Evolutionary conservation across 92 coral and sea anemone genomes (phyloP).

Genomic region (Bergia sp.): DNA sequence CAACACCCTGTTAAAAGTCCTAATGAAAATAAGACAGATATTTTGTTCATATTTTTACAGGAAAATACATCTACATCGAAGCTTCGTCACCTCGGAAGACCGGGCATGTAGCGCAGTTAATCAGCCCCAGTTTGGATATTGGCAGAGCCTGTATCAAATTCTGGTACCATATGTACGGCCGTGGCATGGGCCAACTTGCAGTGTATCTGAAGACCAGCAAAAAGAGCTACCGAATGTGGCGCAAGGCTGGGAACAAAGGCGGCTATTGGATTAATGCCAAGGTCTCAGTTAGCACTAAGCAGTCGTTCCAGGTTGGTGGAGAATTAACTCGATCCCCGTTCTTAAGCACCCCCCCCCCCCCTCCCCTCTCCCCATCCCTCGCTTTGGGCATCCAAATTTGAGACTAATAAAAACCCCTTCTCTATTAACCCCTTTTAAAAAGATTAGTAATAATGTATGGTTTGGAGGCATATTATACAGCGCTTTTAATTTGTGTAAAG

Average conservation of each 20-base stretch:
- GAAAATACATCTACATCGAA: constrained; percentile 36
- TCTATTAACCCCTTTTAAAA: no score
- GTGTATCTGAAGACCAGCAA: constrained; percentile 30
- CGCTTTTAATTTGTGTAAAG: no score
- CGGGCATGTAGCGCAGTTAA: constrained; percentile 13
- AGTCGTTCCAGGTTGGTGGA: constrained; percentile 15
- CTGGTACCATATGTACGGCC: constrained; percentile 32
- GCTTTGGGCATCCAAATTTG: no score
- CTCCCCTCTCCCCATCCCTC: no score
- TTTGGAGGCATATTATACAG: no score
- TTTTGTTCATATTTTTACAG: not conserved
- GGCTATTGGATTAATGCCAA: constrained; percentile 14
- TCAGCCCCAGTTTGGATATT: constrained; percentile 4
- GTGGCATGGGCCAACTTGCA: constrained; percentile 7
- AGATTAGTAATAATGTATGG: no score
- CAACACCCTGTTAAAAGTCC: no score
- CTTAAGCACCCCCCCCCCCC: not conserved
- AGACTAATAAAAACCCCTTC: no score
- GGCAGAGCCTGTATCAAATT: constrained; percentile 15
- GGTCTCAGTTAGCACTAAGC: constrained; percentile 33
- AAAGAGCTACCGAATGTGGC: constrained; percentile 30
- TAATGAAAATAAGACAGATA: no score
- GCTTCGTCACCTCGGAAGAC: constrained; percentile 12
- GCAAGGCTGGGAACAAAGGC: not conserved
- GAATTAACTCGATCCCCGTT: not conserved